These are phyloP conservation scores for Timandra comae DNA, from an alignment of 2,888 invertebrate species.

Conservation along the genomic window DNA sequence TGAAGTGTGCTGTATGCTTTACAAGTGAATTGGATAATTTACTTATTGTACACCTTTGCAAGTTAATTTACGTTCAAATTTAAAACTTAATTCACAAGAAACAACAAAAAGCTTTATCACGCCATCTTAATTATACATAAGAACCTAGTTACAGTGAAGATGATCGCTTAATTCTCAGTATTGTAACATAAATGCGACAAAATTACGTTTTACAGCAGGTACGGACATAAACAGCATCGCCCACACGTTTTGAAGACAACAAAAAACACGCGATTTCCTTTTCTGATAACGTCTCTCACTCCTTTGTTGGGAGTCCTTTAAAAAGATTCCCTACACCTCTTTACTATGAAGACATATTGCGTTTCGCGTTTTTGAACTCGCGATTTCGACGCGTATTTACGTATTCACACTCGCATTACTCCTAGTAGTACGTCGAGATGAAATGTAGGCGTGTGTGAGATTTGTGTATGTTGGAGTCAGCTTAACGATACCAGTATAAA, in stretches of 20 bases:
- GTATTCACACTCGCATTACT: conserved; percentile 75
- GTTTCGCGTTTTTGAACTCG: conserved; percentile 75
- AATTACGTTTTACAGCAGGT: conserved; percentile 6
- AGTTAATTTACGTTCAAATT: too few species aligned
- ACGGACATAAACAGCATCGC: conserved; percentile 20
- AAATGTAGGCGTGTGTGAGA: conserved; percentile 58
- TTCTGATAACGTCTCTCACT: conserved; percentile 51
- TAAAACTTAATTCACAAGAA: too few species aligned
- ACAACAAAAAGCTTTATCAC: too few species aligned
- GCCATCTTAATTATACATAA: too few species aligned
- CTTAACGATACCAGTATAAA: conserved; percentile 57
- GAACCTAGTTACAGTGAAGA: too few species aligned
- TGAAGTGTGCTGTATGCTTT: too few species aligned
- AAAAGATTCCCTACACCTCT: conserved; percentile 66
- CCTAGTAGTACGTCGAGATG: conserved; percentile 67
- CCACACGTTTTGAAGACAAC: conserved; percentile 41
- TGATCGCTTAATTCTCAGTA: too few species aligned
- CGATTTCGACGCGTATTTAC: conserved; percentile 73
- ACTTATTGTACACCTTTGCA: too few species aligned
- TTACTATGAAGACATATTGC: conserved; percentile 73
- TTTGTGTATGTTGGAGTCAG: conserved; percentile 52
- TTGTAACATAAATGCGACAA: neutral
- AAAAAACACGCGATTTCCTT: conserved; percentile 56
- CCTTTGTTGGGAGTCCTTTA: conserved; percentile 59
- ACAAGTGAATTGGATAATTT: too few species aligned